Base-by-base conservation (phyloP, 2,797 vertebrate species). In the Scolopax bukidnonensis region DNA sequence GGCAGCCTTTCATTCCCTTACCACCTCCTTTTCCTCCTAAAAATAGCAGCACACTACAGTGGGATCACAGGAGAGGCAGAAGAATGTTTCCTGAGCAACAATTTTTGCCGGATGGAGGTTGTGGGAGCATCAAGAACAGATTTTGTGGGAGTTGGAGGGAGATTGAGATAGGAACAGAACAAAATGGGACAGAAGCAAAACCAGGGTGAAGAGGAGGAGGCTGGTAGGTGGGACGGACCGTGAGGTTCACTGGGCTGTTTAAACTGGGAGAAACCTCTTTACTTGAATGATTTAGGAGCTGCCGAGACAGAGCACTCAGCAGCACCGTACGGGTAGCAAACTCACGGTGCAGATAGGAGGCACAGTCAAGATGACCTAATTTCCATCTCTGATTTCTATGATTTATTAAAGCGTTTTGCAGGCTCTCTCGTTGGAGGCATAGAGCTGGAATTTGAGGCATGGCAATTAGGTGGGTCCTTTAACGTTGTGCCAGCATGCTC, bases 341-440 rank as follows among this genome's bases (percentile, higher is more conserved):
- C 65, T 67, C 64, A 13, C 0, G 0, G 57, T 64, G 89, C 2
- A 1, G 56, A 43, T 60, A 40, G 71, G 65, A 86, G 73, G 53
- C 5, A 5, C 12, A 9, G 82, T 80, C 82, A 86, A 91, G 86
- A 71, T 93, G 96, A 96, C 97, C 96, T 95, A 64, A 95, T 97
- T 97, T 96, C 65, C 30, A 6, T 88, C 79, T 78, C 84, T 94
- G 59, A 94, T 87, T 95, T 92, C 73, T 90, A 91, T 97, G 95
- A 96, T 95, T 97, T 97, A 97, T 97, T 97, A 89, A 97, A 95
- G 88, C 94, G 91, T 94, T 97, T 93, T 92, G 73, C 86, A 96
- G 88, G 68, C 82, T 89, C 90, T 87, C 53, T 92, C 45, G 63
- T 86, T 74, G 76, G 28, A 45, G 67, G 56, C 78, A 82, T 69